Evolutionary conservation across 1,140 invertebrate genomes (phyloP), one percentile per base, ranked within the genome.

Genomic region (Aphis craccivora): DNA sequence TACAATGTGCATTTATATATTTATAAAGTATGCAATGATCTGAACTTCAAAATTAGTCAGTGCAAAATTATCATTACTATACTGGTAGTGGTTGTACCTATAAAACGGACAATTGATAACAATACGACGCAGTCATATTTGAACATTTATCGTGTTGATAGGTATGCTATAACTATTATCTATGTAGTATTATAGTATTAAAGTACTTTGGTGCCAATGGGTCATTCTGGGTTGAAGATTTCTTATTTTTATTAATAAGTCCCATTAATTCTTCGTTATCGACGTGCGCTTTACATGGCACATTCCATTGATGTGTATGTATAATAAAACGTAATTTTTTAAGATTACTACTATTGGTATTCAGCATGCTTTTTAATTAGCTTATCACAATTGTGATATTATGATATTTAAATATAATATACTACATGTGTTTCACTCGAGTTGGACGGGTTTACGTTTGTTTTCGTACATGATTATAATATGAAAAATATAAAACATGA

Each of bases 161-260:
- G 30, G 30, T 67, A 30, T n/a, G 4, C 30, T 67, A 14, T 67
- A 67, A 30, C 60, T 35, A 90, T 7, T 67, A 67, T 9, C 60
- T 35, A 90, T 3, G 0, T 45, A 43, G 83, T 84, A 53, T 18
- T 14, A 51, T 20, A 51, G 35, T 37, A 67, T 67, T 30, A 14
- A 67, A 67, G 25, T 51, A 35, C 45, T 35, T 37, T 25, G n/a
- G 30, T 51, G 30, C 45, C 23, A n/a, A 25, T 25, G 45, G 48
- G 45, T 89, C 48, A 53, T 35, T 84, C n/a, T 37, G 48, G 48
- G 48, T 89, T 11, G 22, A 89, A 89, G 20, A n/a, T 22, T 89
- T 35, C 53, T 86, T 43, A 45, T 86, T 86, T 86, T 76, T n/a
- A n/a, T 76, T n/a, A n/a, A 76, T 76, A 76, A 76, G n/a, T n/a